These are phyloP conservation scores for Allacma fusca DNA, from an alignment of 2,888 invertebrate species.

Conservation along the genomic window DNA sequence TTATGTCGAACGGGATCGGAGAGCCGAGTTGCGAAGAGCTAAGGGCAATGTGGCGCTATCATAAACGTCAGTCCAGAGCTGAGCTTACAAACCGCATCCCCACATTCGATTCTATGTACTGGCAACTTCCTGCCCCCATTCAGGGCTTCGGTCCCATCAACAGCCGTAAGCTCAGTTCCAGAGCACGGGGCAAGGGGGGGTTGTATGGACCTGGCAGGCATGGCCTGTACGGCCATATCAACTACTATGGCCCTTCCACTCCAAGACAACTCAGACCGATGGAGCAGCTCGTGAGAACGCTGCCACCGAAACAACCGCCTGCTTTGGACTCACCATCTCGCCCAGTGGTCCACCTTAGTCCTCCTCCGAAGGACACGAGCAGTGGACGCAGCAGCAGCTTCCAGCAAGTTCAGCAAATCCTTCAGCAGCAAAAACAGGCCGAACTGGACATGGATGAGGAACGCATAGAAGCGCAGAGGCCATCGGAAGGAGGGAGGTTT, in stretches of 20 bases:
- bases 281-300: conserved; percentile 38
- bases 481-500: not conserved
- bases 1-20: conserved; percentile 62
- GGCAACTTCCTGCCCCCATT: conserved; percentile 75
- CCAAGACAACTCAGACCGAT: conserved; percentile 22
- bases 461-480: too few species aligned
- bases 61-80: conserved; percentile 84
- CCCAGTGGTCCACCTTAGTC: conserved; percentile 8
- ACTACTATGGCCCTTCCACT: conserved; percentile 8
- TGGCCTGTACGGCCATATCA: not conserved
- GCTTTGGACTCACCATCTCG: not conserved
- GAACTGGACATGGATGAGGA: too few species aligned
- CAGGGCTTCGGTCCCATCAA: conserved; percentile 64
- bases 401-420: conserved; percentile 25
- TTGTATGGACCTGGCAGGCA: not conserved
- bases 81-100: conserved; percentile 84
- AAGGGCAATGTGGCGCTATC: conserved; percentile 91
- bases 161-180: not conserved
- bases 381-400: conserved; percentile 52
- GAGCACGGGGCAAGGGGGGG: not conserved
- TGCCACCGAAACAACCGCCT: conserved; percentile 60
- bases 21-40: conserved; percentile 88
- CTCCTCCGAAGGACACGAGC: conserved; percentile 67
- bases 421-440: conserved; percentile 11
- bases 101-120: too few species aligned